Conservation (phyloP, 2,113 vertebrate species). For the Chloropsis cyanopogon region DNA sequence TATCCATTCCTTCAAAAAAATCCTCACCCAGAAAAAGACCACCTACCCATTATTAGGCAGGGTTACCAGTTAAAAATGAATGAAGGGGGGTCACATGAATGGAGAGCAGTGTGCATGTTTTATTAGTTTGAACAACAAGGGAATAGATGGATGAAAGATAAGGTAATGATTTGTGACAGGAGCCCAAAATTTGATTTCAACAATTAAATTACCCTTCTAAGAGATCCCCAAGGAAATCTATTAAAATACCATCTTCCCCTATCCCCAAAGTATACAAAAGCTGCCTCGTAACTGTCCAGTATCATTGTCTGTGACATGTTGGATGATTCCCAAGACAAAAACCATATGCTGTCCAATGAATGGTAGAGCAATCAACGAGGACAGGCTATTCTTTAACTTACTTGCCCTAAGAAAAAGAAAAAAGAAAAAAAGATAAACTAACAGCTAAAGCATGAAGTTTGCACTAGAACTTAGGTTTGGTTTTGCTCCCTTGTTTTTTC, state of each 20-base stretch:
- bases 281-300: constrained; percentile 62
- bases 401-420: not conserved
- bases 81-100: constrained; percentile 68
- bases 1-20: constrained; percentile 16
- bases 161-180: constrained; percentile 81
- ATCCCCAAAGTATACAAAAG: constrained; percentile 65
- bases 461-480: not conserved
- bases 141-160: constrained; percentile 76
- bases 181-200: constrained; percentile 78
- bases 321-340: constrained; percentile 66
- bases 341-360: constrained; percentile 58
- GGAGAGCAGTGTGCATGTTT: constrained; percentile 64
- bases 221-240: constrained; percentile 78
- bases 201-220: constrained; percentile 77
- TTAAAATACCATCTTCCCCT: constrained; percentile 68
- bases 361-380: constrained; percentile 41
- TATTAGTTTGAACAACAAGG: constrained; percentile 73
- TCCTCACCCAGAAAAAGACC: constrained; percentile 45
- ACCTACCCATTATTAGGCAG: constrained; percentile 17
- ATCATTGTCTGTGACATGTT: constrained; percentile 55
- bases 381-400: constrained; percentile 34
- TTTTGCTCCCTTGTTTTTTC: not conserved
- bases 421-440: not conserved
- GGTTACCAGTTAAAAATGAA: constrained; percentile 67
- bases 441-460: not conserved